Conservation (phyloP, 2,113 vertebrate genomes). For the Lynx canadensis region DNA sequence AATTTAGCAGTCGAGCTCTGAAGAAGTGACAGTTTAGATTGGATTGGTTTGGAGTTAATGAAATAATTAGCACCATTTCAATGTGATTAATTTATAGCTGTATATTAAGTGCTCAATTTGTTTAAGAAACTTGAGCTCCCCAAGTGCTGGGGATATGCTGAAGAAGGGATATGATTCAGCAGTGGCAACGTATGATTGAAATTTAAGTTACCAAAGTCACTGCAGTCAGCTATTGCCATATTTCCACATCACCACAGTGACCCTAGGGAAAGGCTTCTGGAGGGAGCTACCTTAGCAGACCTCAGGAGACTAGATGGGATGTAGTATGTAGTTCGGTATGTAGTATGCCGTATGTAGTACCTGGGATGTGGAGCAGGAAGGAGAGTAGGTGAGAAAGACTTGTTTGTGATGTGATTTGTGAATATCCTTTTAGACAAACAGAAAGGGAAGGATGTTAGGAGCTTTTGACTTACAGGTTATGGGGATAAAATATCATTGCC, state of each 20-base stretch:
- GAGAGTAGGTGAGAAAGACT: conserved; percentile 1
- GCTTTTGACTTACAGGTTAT: conserved; percentile 38
- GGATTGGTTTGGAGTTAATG: conserved; percentile 72
- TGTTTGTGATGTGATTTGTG: conserved; percentile 19
- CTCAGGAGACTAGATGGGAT: not conserved
- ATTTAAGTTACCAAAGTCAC: conserved; percentile 13
- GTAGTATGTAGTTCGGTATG: no score
- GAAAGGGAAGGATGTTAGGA: conserved; percentile 27
- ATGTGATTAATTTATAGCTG: conserved; percentile 58
- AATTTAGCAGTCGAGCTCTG: conserved; percentile 9
- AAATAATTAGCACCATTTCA: conserved; percentile 70
- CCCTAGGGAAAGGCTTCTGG: not conserved
- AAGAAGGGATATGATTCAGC: conserved; percentile 53
- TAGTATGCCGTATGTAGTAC: not conserved
- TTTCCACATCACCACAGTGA: not conserved
- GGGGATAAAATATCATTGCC: conserved; percentile 28
- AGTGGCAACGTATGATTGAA: not conserved
- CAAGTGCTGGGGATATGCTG: not conserved
- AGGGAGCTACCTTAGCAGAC: not conserved
- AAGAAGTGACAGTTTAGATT: conserved; percentile 48
- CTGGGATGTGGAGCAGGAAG: not conserved
- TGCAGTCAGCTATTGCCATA: not conserved
- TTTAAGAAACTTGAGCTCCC: conserved; percentile 31
- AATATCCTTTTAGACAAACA: conserved; percentile 35
- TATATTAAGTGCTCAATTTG: conserved; percentile 56